phyloP scores from a whole-genome alignment of 2,113 vertebrate species.

The Cyprinodon brontotheroides region DNA sequence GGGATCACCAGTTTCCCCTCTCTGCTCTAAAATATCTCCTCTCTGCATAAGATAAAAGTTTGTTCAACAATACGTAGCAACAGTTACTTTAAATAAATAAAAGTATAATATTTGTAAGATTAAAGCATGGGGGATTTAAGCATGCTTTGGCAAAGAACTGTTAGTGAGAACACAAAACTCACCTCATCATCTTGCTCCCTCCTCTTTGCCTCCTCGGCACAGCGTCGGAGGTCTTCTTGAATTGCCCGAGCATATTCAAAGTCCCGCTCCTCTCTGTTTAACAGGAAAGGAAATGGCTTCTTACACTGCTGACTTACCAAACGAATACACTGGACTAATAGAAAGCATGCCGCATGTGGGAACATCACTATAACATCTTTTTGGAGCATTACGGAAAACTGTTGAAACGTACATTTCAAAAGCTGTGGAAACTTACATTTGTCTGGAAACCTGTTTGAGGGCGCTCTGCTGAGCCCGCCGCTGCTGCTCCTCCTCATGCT shows the following conservation, averaged over 20 bases:
- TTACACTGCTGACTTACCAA: background rate
- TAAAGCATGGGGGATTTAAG: background rate
- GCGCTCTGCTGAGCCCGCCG: conserved; percentile 47
- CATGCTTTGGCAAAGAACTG: background rate
- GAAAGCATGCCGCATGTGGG: background rate
- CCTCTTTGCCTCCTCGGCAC: conserved; percentile 65
- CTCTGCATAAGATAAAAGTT: background rate
- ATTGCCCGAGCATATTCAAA: conserved; percentile 73
- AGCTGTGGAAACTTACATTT: conserved; percentile 52
- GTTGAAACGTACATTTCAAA: background rate
- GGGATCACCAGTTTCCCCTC: too few species aligned
- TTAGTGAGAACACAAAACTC: conserved; percentile 12
- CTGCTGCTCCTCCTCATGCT: conserved; percentile 78
- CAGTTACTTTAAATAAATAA: background rate
- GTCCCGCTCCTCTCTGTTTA: conserved; percentile 76
- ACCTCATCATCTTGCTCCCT: conserved; percentile 78
- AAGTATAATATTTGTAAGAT: background rate
- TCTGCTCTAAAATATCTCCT: background rate
- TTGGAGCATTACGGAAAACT: background rate
- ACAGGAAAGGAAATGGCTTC: background rate
- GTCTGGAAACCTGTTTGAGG: conserved; percentile 60
- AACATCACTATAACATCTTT: background rate
- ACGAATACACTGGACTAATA: background rate
- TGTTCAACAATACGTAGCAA: too few species aligned
- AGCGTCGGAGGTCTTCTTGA: conserved; percentile 77